Evolutionary conservation across 2,797 vertebrate genomes (phyloP).

Genomic region (Xenopus petersii): DNA sequence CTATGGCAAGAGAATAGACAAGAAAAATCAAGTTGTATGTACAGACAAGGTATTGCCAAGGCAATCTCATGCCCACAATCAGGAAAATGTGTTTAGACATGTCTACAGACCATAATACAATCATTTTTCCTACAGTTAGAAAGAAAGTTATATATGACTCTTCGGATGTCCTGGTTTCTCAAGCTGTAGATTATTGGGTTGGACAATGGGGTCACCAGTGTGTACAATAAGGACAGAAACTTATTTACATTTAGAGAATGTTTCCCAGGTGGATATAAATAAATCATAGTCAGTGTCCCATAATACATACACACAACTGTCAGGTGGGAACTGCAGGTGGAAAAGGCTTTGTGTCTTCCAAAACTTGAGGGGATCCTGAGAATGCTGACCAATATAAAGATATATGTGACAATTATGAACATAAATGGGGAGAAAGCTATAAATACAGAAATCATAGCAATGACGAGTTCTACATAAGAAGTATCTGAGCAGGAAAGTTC

Average conservation of each 20-base stretch:
- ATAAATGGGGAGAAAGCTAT: conserved; percentile 55
- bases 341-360: conserved; percentile 40
- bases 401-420: conserved; percentile 55
- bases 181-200: conserved; percentile 22
- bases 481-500: conserved; percentile 57
- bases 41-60: no score
- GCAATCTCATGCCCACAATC: no score
- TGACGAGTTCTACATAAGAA: conserved; percentile 49
- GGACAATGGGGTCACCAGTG: conserved; percentile 10
- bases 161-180: no score
- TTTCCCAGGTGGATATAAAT: not conserved
- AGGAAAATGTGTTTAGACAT: no score
- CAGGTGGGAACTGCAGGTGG: conserved; percentile 38
- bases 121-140: no score
- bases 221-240: conserved; percentile 4
- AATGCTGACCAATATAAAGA: conserved; percentile 55
- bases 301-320: conserved; percentile 41
- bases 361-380: conserved; percentile 49
- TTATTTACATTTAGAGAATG: conserved; percentile 10
- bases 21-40: no score
- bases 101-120: no score
- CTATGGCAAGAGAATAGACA: no score
- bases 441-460: conserved; percentile 53
- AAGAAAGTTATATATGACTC: no score
- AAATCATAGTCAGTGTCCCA: conserved; percentile 9